A percentile compares a stretch with the other conserved stretches of the same genome.
Evolutionary conservation across 2,797 vertebrate genomes (phyloP).

Genomic region (Thunnus albacares): DNA sequence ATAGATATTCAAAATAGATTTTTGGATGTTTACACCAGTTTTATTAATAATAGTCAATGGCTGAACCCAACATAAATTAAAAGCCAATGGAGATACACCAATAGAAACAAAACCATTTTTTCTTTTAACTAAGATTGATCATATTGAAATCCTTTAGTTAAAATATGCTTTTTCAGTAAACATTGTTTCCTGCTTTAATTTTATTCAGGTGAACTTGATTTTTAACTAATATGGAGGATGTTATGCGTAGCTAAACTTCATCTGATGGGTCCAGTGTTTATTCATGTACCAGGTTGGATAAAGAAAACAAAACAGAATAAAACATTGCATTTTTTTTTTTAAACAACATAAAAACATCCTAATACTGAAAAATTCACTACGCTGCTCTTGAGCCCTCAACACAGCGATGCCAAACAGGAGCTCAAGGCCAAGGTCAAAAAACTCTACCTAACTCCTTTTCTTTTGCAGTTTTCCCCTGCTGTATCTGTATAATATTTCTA

Average conservation of each 20-base stretch:
- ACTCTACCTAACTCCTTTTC: not conserved
- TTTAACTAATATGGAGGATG: not conserved
- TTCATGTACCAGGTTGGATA: not conserved
- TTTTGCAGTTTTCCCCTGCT: not conserved
- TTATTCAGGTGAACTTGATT: not conserved
- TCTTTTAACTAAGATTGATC: not conserved
- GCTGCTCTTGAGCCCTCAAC: not conserved
- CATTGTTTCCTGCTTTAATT: not conserved
- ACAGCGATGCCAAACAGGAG: not conserved
- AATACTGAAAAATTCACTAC: not conserved
- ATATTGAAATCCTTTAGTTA: not conserved
- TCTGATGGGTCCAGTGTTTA: not conserved
- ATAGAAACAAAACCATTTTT: not conserved
- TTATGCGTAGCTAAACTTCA: not conserved
- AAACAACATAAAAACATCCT: not conserved
- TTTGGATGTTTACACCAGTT: not conserved
- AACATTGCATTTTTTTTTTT: not conserved
- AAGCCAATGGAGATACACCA: not conserved
- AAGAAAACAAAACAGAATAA: slow-evolving; percentile 8
- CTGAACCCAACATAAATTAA: not conserved
- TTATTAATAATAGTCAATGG: not conserved
- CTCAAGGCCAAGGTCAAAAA: not conserved
- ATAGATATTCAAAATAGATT: not conserved
- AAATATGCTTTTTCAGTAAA: not conserved
- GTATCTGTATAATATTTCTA: not conserved